Percentiles rank a stretch among this genome's conserved stretches.
Evolutionary conservation across 2,113 vertebrate species (phyloP).

Genomic region (Urocitellus parryii): DNA sequence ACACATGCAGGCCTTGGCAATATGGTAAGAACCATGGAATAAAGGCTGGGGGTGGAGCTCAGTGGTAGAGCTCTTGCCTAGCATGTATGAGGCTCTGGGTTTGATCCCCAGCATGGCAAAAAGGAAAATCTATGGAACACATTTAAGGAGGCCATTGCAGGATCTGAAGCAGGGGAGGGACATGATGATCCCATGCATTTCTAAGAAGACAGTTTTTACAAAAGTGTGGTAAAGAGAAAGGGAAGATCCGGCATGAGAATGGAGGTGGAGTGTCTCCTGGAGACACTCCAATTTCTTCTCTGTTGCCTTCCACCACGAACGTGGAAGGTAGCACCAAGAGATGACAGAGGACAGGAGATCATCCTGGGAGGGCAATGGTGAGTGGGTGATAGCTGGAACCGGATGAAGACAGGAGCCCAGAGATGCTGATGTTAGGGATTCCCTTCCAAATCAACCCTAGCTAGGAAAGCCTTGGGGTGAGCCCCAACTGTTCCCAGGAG

Average conservation of each 20-base stretch:
- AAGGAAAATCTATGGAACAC: background rate
- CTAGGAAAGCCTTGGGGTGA: background rate
- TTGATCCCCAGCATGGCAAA: background rate
- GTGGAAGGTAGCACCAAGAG: background rate
- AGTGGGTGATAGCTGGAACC: background rate
- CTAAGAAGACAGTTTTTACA: background rate
- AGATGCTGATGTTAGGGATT: background rate
- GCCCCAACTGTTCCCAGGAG: background rate
- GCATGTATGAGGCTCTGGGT: background rate
- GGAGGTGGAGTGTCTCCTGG: background rate
- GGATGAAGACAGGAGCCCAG: background rate
- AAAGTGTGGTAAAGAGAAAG: background rate
- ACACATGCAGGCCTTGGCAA: background rate
- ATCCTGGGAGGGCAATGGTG: fast-evolving
- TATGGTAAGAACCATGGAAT: background rate
- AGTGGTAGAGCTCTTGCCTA: background rate
- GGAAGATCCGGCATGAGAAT: background rate
- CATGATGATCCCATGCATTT: background rate
- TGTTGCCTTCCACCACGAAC: background rate
- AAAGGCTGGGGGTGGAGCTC: background rate
- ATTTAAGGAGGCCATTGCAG: background rate
- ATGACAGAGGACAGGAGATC: background rate
- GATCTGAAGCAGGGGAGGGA: background rate
- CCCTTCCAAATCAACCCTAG: background rate
- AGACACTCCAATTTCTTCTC: background rate